Conservation (phyloP, 37 sponge, comb jelly and placozoan genomes). For the Halisarca cf. caerulea region DNA sequence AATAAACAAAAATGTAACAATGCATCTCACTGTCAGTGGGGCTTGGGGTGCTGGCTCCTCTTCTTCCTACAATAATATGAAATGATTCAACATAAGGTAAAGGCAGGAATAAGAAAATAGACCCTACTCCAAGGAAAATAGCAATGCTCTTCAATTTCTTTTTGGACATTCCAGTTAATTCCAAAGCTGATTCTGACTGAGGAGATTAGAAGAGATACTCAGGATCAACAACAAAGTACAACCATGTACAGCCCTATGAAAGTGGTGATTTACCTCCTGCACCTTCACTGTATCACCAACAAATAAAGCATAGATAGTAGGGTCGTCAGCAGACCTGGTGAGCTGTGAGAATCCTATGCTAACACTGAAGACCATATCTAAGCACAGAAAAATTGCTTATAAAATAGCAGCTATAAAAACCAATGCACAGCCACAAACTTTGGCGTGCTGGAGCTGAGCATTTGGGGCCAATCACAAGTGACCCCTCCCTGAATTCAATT, state of each 20-base stretch:
- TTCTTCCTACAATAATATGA: neutral
- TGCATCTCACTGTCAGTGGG: neutral
- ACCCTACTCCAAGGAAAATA: conserved; percentile 89
- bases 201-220: neutral
- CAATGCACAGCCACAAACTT: conserved; percentile 45
- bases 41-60: neutral
- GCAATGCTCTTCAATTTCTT: conserved; percentile 92
- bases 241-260: neutral
- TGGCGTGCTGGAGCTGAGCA: conserved; percentile 39
- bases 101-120: neutral
- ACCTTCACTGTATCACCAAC: conserved; percentile 94
- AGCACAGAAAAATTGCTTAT: neutral
- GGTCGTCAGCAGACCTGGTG: conserved; percentile 44
- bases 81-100: neutral
- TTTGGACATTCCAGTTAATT: conserved; percentile 74
- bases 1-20: too few species aligned
- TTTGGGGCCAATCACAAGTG: conserved; percentile 80
- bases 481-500: conserved; percentile 89
- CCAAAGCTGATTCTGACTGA: conserved; percentile 53
- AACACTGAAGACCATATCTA: conserved; percentile 82
- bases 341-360: conserved; percentile 75
- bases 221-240: neutral
- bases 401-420: too few species aligned
- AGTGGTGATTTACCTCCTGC: conserved; percentile 37
- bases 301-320: conserved; percentile 75